Conservation (phyloP, 2,113 vertebrate genomes). For the Thunnus maccoyii region DNA sequence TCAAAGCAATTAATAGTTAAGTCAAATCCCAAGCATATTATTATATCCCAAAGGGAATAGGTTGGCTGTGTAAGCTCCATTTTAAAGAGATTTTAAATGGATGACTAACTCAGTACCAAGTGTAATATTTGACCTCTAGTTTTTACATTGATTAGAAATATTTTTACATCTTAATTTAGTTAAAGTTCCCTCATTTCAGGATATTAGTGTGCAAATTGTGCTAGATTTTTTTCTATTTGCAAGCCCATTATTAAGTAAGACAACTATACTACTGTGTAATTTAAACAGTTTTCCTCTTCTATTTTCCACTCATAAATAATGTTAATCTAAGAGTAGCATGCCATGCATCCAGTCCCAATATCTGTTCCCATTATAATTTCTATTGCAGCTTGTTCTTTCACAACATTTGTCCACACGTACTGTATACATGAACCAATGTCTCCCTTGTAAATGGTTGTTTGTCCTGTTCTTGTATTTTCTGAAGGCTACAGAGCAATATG, state of each 20-base stretch:
- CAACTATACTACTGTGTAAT: background rate
- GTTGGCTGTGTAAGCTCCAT: conserved; percentile 15
- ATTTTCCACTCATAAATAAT: background rate
- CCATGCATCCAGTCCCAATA: background rate
- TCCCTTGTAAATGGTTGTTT: background rate
- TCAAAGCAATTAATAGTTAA: conserved; percentile 32
- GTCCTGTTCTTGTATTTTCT: background rate
- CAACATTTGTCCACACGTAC: background rate
- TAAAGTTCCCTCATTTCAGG: conserved; percentile 19
- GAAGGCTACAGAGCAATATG: background rate
- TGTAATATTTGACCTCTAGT: conserved; percentile 42
- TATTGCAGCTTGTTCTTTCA: background rate
- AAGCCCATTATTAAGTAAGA: conserved; percentile 15
- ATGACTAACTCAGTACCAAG: conserved; percentile 32
- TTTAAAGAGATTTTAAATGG: conserved; percentile 27
- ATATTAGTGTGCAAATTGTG: conserved; percentile 25
- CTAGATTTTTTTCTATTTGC: conserved; percentile 14
- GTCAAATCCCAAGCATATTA: conserved; percentile 27
- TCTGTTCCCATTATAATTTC: background rate
- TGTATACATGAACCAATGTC: background rate
- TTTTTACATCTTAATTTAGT: conserved; percentile 35
- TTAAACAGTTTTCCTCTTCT: conserved; percentile 13
- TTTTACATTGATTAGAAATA: conserved; percentile 27
- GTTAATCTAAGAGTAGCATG: background rate
- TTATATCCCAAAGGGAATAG: conserved; percentile 27